phyloP scores from a whole-genome alignment of 2,888 invertebrate species.

The Lymantria dispar region DNA sequence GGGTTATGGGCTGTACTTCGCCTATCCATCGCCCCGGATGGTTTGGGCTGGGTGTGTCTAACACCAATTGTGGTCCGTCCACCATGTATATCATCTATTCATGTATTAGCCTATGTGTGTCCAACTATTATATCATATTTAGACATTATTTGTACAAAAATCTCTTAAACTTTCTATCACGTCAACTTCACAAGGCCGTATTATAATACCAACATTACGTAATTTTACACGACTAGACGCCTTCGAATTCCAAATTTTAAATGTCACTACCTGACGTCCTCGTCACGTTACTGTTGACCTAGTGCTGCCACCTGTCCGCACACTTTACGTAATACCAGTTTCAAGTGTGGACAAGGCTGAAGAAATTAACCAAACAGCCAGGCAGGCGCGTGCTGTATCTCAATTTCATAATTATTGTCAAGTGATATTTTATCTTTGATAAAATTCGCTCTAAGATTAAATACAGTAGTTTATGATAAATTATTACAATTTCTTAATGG shows the following conservation, averaged over 20 bases:
- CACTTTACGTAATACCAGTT: constrained; percentile 40
- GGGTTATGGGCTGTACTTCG: too few relatives aligned
- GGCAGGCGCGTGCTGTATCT: constrained; percentile 32
- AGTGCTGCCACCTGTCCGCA: constrained; percentile 35
- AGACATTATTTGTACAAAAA: background rate
- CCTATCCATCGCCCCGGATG: too few relatives aligned
- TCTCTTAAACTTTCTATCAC: constrained; percentile 2
- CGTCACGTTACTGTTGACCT: constrained; percentile 50
- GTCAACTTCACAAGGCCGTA: constrained; percentile 11
- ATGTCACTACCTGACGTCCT: constrained; percentile 50
- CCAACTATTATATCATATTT: background rate
- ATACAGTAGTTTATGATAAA: background rate
- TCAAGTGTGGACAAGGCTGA: constrained; percentile 34
- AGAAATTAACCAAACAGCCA: constrained; percentile 31
- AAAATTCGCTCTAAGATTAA: background rate
- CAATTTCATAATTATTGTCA: constrained; percentile 10
- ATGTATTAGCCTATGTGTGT: too few relatives aligned
- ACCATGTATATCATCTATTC: too few relatives aligned
- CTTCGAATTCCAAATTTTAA: constrained; percentile 30
- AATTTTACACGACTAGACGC: constrained; percentile 15
- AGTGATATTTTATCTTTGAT: background rate
- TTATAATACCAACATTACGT: constrained; percentile 6
- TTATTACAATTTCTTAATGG: background rate
- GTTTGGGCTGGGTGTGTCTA: too few relatives aligned
- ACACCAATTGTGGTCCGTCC: too few relatives aligned